These are phyloP conservation scores for Podarcis raffonei DNA, from an alignment of 2,113 vertebrate genomes.

Conservation along the genomic window DNA sequence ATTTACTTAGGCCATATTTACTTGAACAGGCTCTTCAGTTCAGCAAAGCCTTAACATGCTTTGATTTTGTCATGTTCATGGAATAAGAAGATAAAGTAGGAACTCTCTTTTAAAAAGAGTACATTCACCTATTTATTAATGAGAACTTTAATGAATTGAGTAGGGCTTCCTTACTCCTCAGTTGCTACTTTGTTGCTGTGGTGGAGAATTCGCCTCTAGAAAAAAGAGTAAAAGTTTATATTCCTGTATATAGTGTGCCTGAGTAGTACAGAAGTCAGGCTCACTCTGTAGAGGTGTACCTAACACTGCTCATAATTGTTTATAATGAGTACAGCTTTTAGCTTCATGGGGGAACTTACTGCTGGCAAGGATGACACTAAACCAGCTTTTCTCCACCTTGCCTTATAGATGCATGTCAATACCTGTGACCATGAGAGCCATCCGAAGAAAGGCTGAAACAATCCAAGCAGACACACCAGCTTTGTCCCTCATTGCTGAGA, in stretches of 20 bases:
- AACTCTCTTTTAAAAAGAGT: background rate
- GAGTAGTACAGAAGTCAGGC: background rate
- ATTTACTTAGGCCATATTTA: background rate
- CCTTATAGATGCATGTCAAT: slow-evolving; percentile 95
- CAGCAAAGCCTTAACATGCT: background rate
- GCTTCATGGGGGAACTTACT: rapidly evolving
- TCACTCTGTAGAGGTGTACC: background rate
- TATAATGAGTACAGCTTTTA: background rate
- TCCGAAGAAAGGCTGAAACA: slow-evolving; percentile 96
- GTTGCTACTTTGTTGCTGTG: no score
- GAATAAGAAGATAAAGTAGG: background rate
- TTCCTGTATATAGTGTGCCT: background rate
- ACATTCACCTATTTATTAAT: background rate
- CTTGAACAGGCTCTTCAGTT: background rate
- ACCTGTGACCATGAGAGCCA: slow-evolving; percentile 97
- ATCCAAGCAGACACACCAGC: slow-evolving; percentile 98
- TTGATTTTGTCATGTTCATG: background rate
- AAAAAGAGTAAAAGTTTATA: background rate
- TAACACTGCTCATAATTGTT: background rate
- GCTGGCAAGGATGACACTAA: background rate
- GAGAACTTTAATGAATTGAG: background rate
- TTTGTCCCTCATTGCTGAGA: slow-evolving; percentile 95
- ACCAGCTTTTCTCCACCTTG: slow-evolving; percentile 16
- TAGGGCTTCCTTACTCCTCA: background rate
- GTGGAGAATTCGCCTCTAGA: background rate